These are phyloP conservation scores for Pachyseris speciosa DNA, from an alignment of 64 coral and sea anemone genomes.

Conservation along the genomic window DNA sequence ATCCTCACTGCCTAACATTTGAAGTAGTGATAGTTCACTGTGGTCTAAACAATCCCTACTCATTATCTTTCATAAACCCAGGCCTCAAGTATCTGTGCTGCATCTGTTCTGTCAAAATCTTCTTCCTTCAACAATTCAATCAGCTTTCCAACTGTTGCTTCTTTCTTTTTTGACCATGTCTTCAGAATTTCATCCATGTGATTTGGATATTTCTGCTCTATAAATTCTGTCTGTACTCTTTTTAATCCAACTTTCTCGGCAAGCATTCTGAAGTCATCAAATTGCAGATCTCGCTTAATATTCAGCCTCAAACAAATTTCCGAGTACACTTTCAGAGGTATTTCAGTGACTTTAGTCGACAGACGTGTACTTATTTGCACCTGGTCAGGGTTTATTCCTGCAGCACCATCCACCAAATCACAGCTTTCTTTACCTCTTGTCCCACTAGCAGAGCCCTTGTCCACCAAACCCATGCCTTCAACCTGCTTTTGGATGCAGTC, in stretches of 20 bases:
- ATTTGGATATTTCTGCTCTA: not conserved
- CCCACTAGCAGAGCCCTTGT: not conserved
- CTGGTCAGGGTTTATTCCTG: not conserved
- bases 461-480: not conserved
- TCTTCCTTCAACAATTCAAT: constrained; percentile 24
- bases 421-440: not conserved
- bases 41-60: not conserved
- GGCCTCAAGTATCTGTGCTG: not conserved
- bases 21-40: too few species aligned
- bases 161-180: not conserved
- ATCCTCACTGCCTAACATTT: too few species aligned
- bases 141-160: constrained; percentile 10
- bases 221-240: not conserved
- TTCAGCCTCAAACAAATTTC: not conserved
- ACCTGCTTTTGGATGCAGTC: not conserved
- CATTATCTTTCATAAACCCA: not conserved
- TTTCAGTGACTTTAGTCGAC: not conserved
- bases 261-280: constrained; percentile 32
- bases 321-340: not conserved
- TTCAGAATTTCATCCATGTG: constrained; percentile 5
- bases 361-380: not conserved
- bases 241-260: constrained; percentile 18
- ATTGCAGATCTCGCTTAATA: not conserved
- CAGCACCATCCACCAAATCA: constrained; percentile 11
- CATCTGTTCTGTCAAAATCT: not conserved